Base-by-base conservation (phyloP, 1,140 invertebrate genomes). In the Ptiloglossa arizonensis region DNA sequence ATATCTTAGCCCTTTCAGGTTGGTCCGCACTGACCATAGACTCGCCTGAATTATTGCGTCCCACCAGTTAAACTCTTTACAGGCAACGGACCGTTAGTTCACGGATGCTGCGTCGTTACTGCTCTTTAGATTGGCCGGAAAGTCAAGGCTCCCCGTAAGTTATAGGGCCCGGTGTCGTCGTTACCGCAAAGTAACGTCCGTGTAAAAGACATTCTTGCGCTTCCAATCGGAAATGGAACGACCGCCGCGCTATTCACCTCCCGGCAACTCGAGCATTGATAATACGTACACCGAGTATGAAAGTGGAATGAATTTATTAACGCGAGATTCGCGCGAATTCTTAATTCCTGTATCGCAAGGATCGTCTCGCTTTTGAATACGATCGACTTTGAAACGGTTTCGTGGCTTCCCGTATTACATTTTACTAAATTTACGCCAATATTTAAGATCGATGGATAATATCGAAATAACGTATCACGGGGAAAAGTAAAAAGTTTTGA, bases 1-100 rank as follows among this genome's bases (percentile, higher is more conserved):
- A 86, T 86, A 85, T 76, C 77, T 76, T 79, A 83, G 82, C 79
- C 75, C 83, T 86, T 86, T 86, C 62, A 79, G 52, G 46, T 54
- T 27, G 19, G 15, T 19, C 38, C 29, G 27, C 8, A 11, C 54
- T 85, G 82, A 85, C 83, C 83, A 81, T 81, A 81, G 82, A 78
- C 71, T 11, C 19, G 50, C 9, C 64, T 81, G 79, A 84, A 85
- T 85, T 85, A 85, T 85, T 84, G 82, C 66, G 69, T 74, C 70
- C 79, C 56, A 74, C 52, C 71, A 59, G 79, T 83, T 84, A 79
- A 85, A 85, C 79, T 85, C 83, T 85, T 84, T 83, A 76, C 75
- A 83, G 67, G n/a, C 59, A 63, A n/a, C 44, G 35, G 62, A 75
- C 72, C 79, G 60, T 81, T 77, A 66, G 54, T 44, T 57, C 52